These are phyloP conservation scores for Rhinolophus ferrumequinum DNA, from an alignment of 2,113 vertebrate species.

Conservation along the genomic window DNA sequence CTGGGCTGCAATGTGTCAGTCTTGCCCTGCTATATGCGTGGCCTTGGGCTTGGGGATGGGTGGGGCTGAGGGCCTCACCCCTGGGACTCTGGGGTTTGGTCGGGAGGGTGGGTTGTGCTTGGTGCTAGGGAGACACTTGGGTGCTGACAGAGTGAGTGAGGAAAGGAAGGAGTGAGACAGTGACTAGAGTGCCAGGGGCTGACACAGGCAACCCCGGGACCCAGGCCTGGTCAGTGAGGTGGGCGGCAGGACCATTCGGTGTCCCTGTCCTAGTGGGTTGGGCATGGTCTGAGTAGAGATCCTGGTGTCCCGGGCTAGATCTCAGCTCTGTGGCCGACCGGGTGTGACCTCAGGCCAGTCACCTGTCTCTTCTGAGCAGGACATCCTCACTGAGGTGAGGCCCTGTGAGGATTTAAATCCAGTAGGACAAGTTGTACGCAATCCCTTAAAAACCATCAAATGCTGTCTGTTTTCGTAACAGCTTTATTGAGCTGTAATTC, in stretches of 20 bases:
- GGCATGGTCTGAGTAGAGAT: rapidly evolving
- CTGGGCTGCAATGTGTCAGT: neutral
- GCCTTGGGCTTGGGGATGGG: neutral
- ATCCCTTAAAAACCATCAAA: too few species aligned
- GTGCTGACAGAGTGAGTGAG: neutral
- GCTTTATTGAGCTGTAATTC: rapidly evolving
- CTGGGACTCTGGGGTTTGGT: too few species aligned
- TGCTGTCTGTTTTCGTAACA: rapidly evolving
- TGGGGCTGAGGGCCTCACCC: neutral
- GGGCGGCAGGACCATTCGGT: neutral
- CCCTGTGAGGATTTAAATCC: rapidly evolving
- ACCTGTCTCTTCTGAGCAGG: neutral
- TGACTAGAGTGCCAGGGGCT: neutral
- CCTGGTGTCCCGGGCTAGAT: neutral
- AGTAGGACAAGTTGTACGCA: neutral
- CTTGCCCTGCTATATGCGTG: neutral
- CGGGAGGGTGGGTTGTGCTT: neutral
- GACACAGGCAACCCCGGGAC: rapidly evolving
- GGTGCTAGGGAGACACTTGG: neutral
- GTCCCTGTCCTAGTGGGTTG: rapidly evolving
- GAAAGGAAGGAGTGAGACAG: neutral
- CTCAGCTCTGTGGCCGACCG: neutral
- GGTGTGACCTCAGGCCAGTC: neutral
- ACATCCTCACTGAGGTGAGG: neutral
- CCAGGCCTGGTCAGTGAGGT: neutral